Base-by-base conservation (phyloP, 2,113 vertebrate genomes). In the Telmatochromis brachygnathus region DNA sequence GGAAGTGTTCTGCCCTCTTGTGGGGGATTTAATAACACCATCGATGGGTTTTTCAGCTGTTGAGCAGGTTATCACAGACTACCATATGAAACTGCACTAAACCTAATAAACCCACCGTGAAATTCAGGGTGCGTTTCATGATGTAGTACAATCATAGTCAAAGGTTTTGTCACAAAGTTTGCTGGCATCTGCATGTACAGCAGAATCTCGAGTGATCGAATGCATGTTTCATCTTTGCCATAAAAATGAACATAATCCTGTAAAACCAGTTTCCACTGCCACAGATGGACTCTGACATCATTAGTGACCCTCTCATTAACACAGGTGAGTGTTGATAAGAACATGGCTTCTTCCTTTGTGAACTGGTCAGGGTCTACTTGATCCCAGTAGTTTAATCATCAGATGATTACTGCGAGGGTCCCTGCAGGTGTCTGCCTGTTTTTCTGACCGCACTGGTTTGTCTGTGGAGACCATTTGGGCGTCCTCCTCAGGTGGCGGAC, bases 371-470 rank as follows among this genome's bases (percentile, higher is more conserved):
- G 2, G 5, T 62, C 58, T 19, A 62, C 58, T 62, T 19, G 0
- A 6, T 62, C 28, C 58, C 58, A 65, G 58, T 35, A n/a, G 30
- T 35, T 35, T 35, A 35, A 62, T 62, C 9, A 12, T 62, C 58
- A 35, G 4, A 35, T 0, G 4, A 12, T 62, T 62, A 62, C 0
- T 62, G 58, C 2, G 9, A 65, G 30, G 60, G 30, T 35, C 30
- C 17, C 58, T 35, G 17, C 30, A 62, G 58, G 10, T 1, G 1
- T 2, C 30, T 33, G 58, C 58, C 58, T 62, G 58, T 33, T 33
- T 62, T 6, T 62, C 58, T 62, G 58, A 33, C 58, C 1, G 5
- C 28, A 60, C 28, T 62, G 28, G 28, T 33, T 11, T 62, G 58
- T 11, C 58, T 33, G 58, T 11, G 28, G 15, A 62, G 58, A 19